Evolutionary conservation across 1,140 invertebrate species (phyloP), one percentile per base, ranked within the genome.

Genomic region (Ephestia elutella): DNA sequence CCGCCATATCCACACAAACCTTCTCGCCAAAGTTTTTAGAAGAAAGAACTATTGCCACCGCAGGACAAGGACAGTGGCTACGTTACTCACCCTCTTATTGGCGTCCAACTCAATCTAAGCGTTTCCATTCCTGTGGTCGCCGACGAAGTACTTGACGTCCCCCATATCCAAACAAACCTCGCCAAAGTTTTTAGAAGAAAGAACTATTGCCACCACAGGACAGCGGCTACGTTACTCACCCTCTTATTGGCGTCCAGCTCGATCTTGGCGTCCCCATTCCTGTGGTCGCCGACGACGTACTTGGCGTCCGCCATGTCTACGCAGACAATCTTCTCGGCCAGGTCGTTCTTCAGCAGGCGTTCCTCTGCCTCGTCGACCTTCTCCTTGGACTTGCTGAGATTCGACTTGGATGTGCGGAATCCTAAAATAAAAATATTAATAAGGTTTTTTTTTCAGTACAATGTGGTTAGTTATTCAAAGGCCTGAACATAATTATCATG

Each of bases 211-310:
- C n/a, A n/a, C n/a, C n/a, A n/a, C n/a, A n/a, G n/a, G n/a, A 25
- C 21, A 25, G 21, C 7, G 7, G 21, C 21, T 13, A 44, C 15
- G 15, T 44, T 3, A 84, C 78, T 82, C 67, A 92, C 91, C 86
- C 89, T 87, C 63, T 91, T 90, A 30, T 90, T 87, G 20, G 90
- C 89, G 59, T 94, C 93, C 35, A 96, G 95, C 73, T 97, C 94
- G 48, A 97, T 92, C 86, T 96, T 96, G 0, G 95, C 93, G 77
- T 96, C 95, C 0, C 95, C 95, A 91, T 96, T 96, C 69, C 93
- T 89, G 58, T 92, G 91, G 71, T 93, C 92, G 21, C 87, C 91
- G 3, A 89, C 90, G 30, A 93, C 92, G 65, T 94, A 94, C 83
- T 94, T 95, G 0, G 95, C 92, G 78, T 92, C 91, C 0, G 87